A percentile compares a stretch with the other conserved stretches of the same genome.
phyloP scores from a whole-genome alignment of 2,113 vertebrate species.

The Morone saxatilis region DNA sequence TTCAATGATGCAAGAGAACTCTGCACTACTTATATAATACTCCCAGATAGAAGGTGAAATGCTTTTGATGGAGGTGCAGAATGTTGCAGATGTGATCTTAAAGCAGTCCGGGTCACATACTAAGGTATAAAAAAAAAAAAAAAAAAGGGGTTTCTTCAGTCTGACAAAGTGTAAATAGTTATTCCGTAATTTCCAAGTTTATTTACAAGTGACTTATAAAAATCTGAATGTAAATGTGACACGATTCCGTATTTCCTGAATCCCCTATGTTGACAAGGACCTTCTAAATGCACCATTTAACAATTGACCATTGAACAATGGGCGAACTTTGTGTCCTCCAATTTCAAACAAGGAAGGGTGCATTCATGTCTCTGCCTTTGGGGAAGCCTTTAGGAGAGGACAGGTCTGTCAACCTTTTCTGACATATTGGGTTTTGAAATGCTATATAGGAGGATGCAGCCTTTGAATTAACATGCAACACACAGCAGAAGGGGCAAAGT shows the following conservation, averaged over 20 bases:
- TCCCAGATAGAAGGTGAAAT: background rate
- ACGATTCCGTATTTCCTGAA: constrained; percentile 11
- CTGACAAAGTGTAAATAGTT: background rate
- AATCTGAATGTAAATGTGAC: constrained; percentile 6
- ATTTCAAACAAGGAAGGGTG: background rate
- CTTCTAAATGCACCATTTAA: constrained; percentile 52
- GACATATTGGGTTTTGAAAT: background rate
- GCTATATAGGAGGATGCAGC: constrained; percentile 15
- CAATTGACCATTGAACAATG: constrained; percentile 33
- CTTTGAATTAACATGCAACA: constrained; percentile 40
- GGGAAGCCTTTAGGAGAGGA: too few relatives aligned
- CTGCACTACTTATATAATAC: background rate
- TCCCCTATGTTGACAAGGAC: constrained; percentile 40
- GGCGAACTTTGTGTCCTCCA: constrained; percentile 21
- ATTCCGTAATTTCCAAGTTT: background rate
- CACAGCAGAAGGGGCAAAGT: constrained; percentile 32
- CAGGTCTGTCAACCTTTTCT: too few relatives aligned
- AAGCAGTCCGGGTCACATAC: too few relatives aligned
- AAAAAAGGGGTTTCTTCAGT: background rate
- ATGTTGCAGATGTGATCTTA: background rate
- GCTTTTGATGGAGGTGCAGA: background rate
- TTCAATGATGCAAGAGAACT: background rate
- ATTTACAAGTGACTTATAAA: constrained; percentile 7
- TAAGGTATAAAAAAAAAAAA: background rate
- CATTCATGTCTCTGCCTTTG: background rate